Evolutionary conservation across 2,888 invertebrate genomes (phyloP), one percentile per base, ranked within the genome.

Genomic region (Oxystoma pomonae): DNA sequence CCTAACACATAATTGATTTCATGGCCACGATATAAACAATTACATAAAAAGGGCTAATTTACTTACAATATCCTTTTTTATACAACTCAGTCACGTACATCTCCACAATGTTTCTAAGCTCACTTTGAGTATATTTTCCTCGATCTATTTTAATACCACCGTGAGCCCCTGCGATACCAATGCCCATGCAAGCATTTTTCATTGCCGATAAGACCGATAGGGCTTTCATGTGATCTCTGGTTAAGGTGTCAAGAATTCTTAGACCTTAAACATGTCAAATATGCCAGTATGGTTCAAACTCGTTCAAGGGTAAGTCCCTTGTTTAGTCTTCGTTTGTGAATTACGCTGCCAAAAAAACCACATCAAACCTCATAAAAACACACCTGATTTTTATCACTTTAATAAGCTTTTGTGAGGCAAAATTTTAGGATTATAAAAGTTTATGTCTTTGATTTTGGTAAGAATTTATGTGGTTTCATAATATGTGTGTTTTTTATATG

Each of bases 61-160:
- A 61, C 66, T 62, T 69, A 69, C 73, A 73, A 60, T 68, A 73
- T 52, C 72, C 73, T 61, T 70, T 71, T 60, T 73, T 69, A 20
- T 68, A 69, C 20, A 78, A 59, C 61, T 74, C 73, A 2, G 35
- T 63, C 1, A 71, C 68, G 60, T 77, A 78, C 17, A 68, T 61
- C 55, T 70, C 65, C 1, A 78, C 61, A 51, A 78, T 73, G n/a
- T 65, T 65, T 58, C 73, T 68, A 52, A 78, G 59, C 68, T 80
- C 80, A 1, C 67, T 59, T 18, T 70, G 57, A 0, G 73, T 69
- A 66, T 77, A 77, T 17, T 71, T 53, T 20, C 61, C 64, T 1
- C 75, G 74, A 57, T 73, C 62, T 7, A 79, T 73, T 71, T 76
- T 75, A 3, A 80, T 70, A 3, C 77, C 78, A 7, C 78, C 79